phyloP scores from a whole-genome alignment of 2,888 invertebrate species.

The Xanthia icteritia region DNA sequence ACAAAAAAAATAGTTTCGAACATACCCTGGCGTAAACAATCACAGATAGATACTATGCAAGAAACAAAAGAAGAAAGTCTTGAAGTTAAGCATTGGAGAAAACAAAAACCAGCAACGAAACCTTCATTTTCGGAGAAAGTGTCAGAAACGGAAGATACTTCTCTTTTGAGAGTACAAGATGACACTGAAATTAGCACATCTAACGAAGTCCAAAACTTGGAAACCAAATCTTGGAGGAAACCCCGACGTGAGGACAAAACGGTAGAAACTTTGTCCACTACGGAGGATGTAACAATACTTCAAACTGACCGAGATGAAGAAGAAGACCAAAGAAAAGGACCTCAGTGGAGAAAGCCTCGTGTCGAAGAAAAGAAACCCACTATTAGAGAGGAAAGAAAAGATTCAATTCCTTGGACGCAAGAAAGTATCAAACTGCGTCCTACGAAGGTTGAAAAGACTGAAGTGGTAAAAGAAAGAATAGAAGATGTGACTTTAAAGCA shows the following conservation, averaged over 20 bases:
- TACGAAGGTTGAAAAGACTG: slow-evolving; percentile 90
- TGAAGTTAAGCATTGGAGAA: slow-evolving; percentile 77
- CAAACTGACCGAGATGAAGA: slow-evolving; percentile 45
- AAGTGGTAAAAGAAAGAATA: slow-evolving; percentile 89
- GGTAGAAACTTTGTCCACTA: slow-evolving; percentile 28
- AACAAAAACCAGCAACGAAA: slow-evolving; percentile 63
- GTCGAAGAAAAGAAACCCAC: slow-evolving; percentile 65
- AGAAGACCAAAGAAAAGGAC: slow-evolving; percentile 52
- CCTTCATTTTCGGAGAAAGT: slow-evolving; percentile 61
- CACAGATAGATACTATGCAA: slow-evolving; percentile 61
- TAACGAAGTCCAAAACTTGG: slow-evolving; percentile 50
- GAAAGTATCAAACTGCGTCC: slow-evolving; percentile 91
- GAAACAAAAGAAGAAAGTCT: slow-evolving; percentile 66
- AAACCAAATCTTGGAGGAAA: slow-evolving; percentile 55
- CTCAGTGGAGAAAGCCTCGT: slow-evolving; percentile 62
- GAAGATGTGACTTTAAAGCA: slow-evolving; percentile 85
- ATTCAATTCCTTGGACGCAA: slow-evolving; percentile 90
- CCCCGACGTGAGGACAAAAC: slow-evolving; percentile 35
- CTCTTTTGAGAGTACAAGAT: slow-evolving; percentile 64
- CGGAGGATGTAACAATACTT: slow-evolving; percentile 49
- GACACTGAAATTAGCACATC: slow-evolving; percentile 58
- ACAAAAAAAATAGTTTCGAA: slow-evolving; percentile 72
- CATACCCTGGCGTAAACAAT: slow-evolving; percentile 83
- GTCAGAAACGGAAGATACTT: slow-evolving; percentile 66
- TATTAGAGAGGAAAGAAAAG: slow-evolving; percentile 73